phyloP scores from a whole-genome alignment of 2,113 vertebrate genomes.

The Ahaetulla prasina region DNA sequence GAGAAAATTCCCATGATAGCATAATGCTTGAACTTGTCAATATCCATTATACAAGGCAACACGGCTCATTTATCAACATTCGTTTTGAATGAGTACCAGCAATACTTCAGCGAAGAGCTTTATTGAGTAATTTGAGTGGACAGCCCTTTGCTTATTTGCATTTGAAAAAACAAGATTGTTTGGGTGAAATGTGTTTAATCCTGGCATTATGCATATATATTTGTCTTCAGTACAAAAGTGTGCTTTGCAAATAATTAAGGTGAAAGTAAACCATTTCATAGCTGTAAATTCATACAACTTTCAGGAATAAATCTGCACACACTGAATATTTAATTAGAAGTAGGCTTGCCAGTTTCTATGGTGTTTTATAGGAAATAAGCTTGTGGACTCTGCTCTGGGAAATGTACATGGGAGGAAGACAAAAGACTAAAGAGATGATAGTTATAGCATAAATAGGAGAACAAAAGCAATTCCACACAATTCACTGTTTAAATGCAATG shows the following conservation, averaged over 20 bases:
- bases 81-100: background rate
- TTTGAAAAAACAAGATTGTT: fast-evolving
- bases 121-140: background rate
- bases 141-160: background rate
- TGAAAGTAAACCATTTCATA: background rate
- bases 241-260: background rate
- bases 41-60: slow-evolving; percentile 36
- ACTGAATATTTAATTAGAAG: background rate
- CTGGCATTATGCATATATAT: background rate
- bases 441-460: background rate
- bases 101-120: background rate
- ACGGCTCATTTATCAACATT: slow-evolving; percentile 28
- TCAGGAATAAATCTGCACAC: background rate
- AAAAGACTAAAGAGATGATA: background rate
- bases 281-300: background rate
- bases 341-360: background rate
- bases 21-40: slow-evolving; percentile 15
- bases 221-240: background rate
- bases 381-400: background rate
- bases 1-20: slow-evolving; percentile 37
- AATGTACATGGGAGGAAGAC: background rate
- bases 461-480: background rate
- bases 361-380: background rate
- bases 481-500: background rate
- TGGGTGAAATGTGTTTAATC: background rate